Conservation (phyloP, 2,113 vertebrate species). For the Actenoides lindsayi region DNA sequence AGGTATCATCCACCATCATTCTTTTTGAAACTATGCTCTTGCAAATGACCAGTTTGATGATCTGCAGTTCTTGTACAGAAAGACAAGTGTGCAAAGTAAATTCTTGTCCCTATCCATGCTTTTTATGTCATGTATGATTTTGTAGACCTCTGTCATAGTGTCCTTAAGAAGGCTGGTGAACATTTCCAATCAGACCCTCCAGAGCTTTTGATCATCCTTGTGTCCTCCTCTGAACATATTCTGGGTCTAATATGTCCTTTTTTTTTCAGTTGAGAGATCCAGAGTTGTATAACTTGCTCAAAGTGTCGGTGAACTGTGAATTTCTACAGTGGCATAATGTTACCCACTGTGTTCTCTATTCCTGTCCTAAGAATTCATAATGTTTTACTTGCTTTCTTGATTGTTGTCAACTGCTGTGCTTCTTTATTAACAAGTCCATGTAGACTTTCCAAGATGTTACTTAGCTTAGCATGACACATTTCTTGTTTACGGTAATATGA, state of each 20-base stretch:
- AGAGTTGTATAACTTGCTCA: background rate
- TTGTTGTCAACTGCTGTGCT: background rate
- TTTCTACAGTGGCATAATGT: background rate
- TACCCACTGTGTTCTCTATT: background rate
- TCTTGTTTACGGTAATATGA: background rate
- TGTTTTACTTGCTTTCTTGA: background rate
- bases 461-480: background rate
- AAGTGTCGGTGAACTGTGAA: background rate
- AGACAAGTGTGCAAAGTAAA: background rate
- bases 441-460: background rate
- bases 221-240: background rate
- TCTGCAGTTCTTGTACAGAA: background rate
- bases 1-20: background rate
- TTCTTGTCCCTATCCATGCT: background rate
- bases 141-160: background rate
- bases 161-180: background rate
- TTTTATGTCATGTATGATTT: background rate
- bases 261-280: background rate
- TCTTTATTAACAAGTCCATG: background rate
- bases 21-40: background rate
- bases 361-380: background rate
- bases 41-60: background rate
- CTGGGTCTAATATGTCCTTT: background rate
- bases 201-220: background rate
- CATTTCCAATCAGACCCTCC: background rate